These are phyloP conservation scores for Virgularia gustaviana DNA, from an alignment of 92 coral and sea anemone genomes.

Conservation along the genomic window DNA sequence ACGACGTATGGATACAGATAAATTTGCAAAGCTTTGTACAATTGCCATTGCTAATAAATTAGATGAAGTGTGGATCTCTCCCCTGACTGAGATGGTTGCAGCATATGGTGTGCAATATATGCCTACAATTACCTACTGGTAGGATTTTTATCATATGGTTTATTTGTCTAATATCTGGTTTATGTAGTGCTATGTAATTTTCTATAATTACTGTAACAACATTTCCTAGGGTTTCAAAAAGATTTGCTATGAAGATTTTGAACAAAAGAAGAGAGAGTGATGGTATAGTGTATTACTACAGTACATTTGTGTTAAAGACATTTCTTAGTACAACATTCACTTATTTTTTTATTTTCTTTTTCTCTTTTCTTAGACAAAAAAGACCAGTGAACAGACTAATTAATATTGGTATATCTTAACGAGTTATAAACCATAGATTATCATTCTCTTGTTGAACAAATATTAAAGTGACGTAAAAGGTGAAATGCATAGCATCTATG, in stretches of 20 bases:
- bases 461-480: background rate
- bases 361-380: background rate
- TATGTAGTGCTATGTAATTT: no score
- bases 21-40: slow-evolving; percentile 67
- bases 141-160: slow-evolving; percentile 24
- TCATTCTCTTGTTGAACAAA: background rate
- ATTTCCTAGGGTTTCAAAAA: slow-evolving; percentile 58
- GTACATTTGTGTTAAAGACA: background rate
- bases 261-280: slow-evolving; percentile 60
- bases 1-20: slow-evolving; percentile 60
- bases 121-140: slow-evolving; percentile 65
- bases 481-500: no score
- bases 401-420: no score
- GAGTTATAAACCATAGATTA: no score
- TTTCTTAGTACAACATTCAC: background rate
- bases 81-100: slow-evolving; percentile 63
- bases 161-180: background rate
- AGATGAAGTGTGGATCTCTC: slow-evolving; percentile 88
- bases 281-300: background rate
- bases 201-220: background rate
- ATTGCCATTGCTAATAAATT: slow-evolving; percentile 73
- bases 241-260: slow-evolving; percentile 66
- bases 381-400: background rate
- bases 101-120: slow-evolving; percentile 68
- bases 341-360: background rate